A percentile compares a stretch with the other conserved stretches of the same genome.
phyloP scores from a whole-genome alignment of 2,888 invertebrate species.

The Drosophila austrosaltans region DNA sequence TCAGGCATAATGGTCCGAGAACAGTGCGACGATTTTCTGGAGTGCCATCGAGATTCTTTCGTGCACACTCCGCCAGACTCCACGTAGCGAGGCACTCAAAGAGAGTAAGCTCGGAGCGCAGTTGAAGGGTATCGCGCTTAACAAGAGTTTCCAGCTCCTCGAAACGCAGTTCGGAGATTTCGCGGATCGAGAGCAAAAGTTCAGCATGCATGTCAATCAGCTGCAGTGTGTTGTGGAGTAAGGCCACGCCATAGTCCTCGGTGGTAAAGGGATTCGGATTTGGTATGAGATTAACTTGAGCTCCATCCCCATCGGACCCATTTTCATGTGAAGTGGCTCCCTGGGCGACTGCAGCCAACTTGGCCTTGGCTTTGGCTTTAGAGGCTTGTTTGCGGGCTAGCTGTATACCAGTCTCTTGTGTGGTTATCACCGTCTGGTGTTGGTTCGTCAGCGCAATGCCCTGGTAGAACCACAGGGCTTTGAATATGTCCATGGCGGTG shows the following conservation, averaged over 20 bases:
- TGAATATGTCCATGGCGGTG: conserved; percentile 83
- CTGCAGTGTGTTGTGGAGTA: conserved; percentile 83
- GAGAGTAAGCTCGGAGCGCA: conserved; percentile 81
- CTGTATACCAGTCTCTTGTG: conserved; percentile 68
- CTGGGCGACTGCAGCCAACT: conserved; percentile 51
- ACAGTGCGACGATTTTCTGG: conserved; percentile 82
- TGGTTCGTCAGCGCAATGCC: conserved; percentile 80
- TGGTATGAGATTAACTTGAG: conserved; percentile 63
- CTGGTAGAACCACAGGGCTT: conserved; percentile 83
- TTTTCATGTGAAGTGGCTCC: conserved; percentile 43
- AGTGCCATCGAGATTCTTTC: conserved; percentile 81
- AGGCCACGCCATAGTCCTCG: conserved; percentile 82
- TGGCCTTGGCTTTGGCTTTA: conserved; percentile 68
- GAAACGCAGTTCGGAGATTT: conserved; percentile 81
- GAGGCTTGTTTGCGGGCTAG: conserved; percentile 56
- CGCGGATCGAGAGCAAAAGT: conserved; percentile 77
- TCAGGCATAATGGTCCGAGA: conserved; percentile 82
- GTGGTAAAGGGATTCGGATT: conserved; percentile 82
- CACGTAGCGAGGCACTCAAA: conserved; percentile 83
- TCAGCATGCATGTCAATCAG: conserved; percentile 84
- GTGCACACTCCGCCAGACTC: conserved; percentile 82
- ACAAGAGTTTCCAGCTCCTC: conserved; percentile 83
- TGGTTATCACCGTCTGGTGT: conserved; percentile 77
- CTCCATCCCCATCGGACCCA: conserved; percentile 46
- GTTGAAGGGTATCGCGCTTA: conserved; percentile 82